Evolutionary conservation across 2,797 vertebrate genomes (phyloP), one percentile per base, ranked within the genome.

Genomic region (Cossypha caffra): DNA sequence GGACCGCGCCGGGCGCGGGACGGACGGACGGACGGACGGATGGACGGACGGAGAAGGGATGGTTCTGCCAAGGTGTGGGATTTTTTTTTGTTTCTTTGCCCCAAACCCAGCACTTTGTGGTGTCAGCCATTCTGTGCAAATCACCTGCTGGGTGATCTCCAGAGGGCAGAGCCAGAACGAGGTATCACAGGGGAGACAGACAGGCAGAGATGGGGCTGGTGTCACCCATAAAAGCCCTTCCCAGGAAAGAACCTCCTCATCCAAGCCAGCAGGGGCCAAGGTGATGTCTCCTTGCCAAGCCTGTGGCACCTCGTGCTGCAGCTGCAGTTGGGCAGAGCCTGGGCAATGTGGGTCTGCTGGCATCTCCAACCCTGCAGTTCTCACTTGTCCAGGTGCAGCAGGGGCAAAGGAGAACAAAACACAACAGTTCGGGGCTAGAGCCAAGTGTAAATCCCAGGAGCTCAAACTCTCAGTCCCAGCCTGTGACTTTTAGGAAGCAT

Each of bases 21-120:
- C 0, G 7, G 63, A 12, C 0, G 11, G 63, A 38, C 0, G 13
- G 61, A 19, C 0, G 7, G 76, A 37, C 11, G 37, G 37, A 37
- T 12, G 7, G 62, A 13, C 0, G 2, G 64, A 26, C 0, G 3
- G 57, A 20, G 17, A 63, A 81, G 7, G 4, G 5, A 25, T 54
- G 15, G 20, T 21, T 61, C 24, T 85, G 35, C 29, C 26, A 35
- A 50, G 3, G 5, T 11, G 3, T 3, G 20, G 16, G 13, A 14
- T 48, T 29, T 29, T 4, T 4, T 45, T 45, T n/a, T 29, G 35
- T 29, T 43, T 68, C 24, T 38, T 82, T 54, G 18, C 15, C 63
- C 23, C 8, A 48, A 58, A 71, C 45, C 11, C 37, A 23, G 13
- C 0, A 1, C 28, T 71, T 73, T 47, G 28, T 47, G 18, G 14